These are phyloP conservation scores for Agriopis marginaria DNA, from an alignment of 2,888 invertebrate species.

Conservation along the genomic window DNA sequence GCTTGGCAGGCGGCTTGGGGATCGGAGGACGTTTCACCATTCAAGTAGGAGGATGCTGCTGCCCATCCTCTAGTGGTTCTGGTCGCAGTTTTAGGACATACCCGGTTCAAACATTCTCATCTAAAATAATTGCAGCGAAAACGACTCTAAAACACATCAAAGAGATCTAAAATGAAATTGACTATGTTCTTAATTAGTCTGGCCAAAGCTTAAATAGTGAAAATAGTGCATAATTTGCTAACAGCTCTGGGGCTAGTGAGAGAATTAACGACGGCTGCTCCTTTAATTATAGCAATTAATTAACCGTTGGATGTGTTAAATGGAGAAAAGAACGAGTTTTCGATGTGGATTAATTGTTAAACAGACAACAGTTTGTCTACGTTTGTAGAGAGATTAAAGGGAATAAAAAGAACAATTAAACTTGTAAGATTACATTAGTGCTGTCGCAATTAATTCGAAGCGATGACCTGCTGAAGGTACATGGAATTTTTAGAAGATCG, in stretches of 20 bases:
- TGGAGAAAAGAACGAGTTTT: conserved; percentile 23
- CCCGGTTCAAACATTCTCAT: background rate
- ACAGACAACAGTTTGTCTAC: conserved; percentile 20
- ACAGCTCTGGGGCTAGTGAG: conserved; percentile 24
- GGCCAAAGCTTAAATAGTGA: conserved; percentile 24
- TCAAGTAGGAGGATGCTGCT: too few species aligned
- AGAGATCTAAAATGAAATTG: conserved; percentile 12
- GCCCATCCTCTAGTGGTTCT: too few species aligned
- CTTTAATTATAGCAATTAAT: conserved; percentile 32
- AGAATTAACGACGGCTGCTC: conserved; percentile 24
- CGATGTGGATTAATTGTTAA: conserved; percentile 25
- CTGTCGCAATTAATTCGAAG: background rate
- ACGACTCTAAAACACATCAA: background rate
- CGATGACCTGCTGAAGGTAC: background rate
- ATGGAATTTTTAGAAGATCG: background rate
- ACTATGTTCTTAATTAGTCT: conserved; percentile 22
- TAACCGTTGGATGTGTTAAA: conserved; percentile 28
- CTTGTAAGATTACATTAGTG: conserved; percentile 1
- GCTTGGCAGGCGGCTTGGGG: too few species aligned
- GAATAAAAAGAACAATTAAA: conserved; percentile 8
- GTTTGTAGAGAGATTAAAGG: conserved; percentile 10
- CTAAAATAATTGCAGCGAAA: conserved; percentile 5
- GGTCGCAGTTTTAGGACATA: too few species aligned
- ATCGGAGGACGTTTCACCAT: too few species aligned
- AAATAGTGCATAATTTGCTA: conserved; percentile 29